A percentile compares a stretch with the other conserved stretches of the same genome.
Conservation (phyloP, 2,797 vertebrate species). For the Myotis myotis region DNA sequence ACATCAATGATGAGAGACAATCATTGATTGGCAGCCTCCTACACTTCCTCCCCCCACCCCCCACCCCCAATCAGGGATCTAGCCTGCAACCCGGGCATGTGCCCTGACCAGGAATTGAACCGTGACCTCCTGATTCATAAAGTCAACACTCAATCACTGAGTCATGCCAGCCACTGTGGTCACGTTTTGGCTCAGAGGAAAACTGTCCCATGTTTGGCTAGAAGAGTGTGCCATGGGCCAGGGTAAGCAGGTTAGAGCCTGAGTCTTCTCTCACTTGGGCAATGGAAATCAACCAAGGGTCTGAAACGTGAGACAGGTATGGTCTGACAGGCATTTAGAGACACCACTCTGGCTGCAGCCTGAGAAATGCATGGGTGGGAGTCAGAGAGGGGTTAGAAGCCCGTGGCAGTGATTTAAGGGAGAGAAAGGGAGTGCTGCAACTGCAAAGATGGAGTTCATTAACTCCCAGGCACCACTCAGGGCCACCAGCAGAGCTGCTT, state of each 20-base stretch:
- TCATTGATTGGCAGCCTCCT: no score
- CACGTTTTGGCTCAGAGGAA: neutral
- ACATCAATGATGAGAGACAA: no score
- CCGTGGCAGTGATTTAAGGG: neutral
- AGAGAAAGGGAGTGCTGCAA: neutral
- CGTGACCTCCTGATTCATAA: no score
- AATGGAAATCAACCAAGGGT: neutral
- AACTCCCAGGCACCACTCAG: neutral
- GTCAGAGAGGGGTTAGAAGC: neutral
- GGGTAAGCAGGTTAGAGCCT: neutral
- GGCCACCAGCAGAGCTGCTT: neutral
- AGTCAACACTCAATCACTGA: no score
- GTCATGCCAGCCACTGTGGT: neutral
- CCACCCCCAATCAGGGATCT: no score
- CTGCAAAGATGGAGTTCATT: neutral
- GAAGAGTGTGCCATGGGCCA: neutral
- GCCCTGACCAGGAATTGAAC: no score
- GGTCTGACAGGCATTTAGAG: neutral
- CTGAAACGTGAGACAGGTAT: accelerated
- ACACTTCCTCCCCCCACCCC: no score
- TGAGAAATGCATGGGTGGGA: neutral
- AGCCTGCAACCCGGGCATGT: no score
- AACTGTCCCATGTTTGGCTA: neutral
- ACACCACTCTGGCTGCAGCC: neutral
- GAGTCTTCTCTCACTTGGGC: neutral